Base-by-base conservation (phyloP, 1,140 invertebrate species). In the Dryas iulia region DNA sequence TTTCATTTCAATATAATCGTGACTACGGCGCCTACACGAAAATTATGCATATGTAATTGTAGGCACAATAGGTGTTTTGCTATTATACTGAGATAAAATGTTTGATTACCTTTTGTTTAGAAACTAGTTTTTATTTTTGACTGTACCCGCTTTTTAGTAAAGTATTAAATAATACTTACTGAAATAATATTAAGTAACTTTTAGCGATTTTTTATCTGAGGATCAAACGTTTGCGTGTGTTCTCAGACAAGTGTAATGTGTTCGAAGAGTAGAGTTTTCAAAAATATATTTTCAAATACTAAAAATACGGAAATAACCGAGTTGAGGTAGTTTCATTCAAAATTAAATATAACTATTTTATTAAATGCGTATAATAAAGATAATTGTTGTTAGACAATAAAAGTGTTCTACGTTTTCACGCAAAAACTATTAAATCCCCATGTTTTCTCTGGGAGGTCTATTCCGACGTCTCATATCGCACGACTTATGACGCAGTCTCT, bases 1-100 rank as follows among this genome's bases (percentile, higher is more conserved):
- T 79, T 83, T 79, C 76, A 86, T 88, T 86, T 84, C 77, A 86
- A 86, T 87, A 75, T 86, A 86, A 86, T 82, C 76, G 70, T 74
- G 72, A 62, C 57, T 71, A 76, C 62, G 68, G 82, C 86, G 83
- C 86, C 86, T 86, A 87, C 82, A 81, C 65, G 63, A 53, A 77
- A 71, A 78, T 82, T 80, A 82, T 78, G 68, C 70, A 77, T 76
- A 73, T 81, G 67, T 71, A 76, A 82, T 79, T 77, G 68, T 66
- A 77, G 35, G 61, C 52, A 61, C 61, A 59, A 71, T 62, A 64
- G 54, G 7, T 10, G 39, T 47, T 47, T 47, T 47, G 39, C 39
- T 47, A 47, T 47, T 47, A 18, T 3, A 47, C 7, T 21, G 39
- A 21, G 39, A 11, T 47, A 18, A 18, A 0, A 18, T 21, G 0